Evolutionary conservation across 2,113 vertebrate genomes (phyloP).

Genomic region (chimpanzee (Pan troglodytes)): DNA sequence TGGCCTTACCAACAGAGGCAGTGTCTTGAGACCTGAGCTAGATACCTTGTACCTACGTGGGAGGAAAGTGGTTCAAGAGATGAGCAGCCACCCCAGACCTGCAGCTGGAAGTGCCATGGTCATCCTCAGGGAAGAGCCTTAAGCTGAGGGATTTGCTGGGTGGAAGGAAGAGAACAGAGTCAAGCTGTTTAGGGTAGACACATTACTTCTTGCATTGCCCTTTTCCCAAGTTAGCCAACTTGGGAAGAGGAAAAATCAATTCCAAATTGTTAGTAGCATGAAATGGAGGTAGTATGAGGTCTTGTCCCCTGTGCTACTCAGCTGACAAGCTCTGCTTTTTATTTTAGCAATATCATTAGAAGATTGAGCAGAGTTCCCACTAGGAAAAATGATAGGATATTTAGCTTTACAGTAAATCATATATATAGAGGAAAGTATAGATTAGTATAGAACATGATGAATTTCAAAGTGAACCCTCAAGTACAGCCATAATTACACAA

Average conservation of each 20-base stretch:
- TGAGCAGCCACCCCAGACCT: not conserved
- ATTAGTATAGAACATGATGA: too few species aligned
- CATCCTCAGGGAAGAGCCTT: not conserved
- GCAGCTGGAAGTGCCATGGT: too few species aligned
- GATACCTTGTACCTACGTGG: not conserved
- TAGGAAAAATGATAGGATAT: too few species aligned
- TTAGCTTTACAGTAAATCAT: not conserved
- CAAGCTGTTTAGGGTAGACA: not conserved
- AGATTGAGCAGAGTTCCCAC: not conserved
- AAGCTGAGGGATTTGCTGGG: not conserved
- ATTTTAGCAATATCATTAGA: not conserved
- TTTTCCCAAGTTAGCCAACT: not conserved
- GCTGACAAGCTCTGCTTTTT: not conserved
- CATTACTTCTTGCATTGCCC: not conserved
- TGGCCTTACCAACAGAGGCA: conserved; percentile 21
- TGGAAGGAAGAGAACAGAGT: not conserved
- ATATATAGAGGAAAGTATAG: not conserved
- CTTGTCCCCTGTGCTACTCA: not conserved
- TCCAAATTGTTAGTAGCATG: not conserved
- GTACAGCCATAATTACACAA: not conserved
- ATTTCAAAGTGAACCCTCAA: not conserved
- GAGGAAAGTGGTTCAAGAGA: not conserved
- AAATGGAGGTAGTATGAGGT: not conserved
- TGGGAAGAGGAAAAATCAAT: not conserved
- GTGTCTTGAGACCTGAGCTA: not conserved